Conservation (phyloP, 2,888 invertebrate genomes). For the Timandra comae region DNA sequence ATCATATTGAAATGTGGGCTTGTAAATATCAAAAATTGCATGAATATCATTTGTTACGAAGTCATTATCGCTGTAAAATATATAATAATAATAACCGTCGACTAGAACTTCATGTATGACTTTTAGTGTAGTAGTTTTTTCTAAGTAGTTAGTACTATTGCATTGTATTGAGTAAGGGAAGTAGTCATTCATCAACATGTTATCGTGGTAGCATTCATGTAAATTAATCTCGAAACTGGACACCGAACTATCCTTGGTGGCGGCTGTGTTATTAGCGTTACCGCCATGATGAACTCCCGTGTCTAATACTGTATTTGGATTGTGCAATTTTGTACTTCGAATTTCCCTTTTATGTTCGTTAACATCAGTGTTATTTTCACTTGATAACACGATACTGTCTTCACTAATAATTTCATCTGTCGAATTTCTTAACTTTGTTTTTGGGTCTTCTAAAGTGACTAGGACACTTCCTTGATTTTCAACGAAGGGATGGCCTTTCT, state of each 20-base stretch:
- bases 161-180: conserved; percentile 83
- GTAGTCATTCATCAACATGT: conserved; percentile 83
- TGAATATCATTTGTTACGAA: conserved; percentile 87
- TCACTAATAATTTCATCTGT: background rate
- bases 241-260: conserved; percentile 79
- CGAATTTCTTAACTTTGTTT: conserved; percentile 8
- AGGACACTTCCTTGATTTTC: conserved; percentile 76
- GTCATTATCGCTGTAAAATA: conserved; percentile 92
- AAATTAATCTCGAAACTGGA: conserved; percentile 90
- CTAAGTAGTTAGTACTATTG: conserved; percentile 81
- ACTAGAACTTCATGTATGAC: conserved; percentile 83
- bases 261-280: conserved; percentile 78
- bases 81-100: conserved; percentile 92
- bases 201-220: conserved; percentile 84
- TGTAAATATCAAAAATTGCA: conserved; percentile 89
- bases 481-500: conserved; percentile 77
- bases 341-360: conserved; percentile 45
- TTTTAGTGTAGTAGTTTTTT: conserved; percentile 79
- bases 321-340: conserved; percentile 44
- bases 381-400: no score
- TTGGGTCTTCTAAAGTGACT: conserved; percentile 60
- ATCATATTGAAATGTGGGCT: conserved; percentile 88
- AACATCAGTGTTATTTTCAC: conserved; percentile 11
- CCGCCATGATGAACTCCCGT: conserved; percentile 87
- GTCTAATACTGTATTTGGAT: conserved; percentile 78